Evolutionary conservation across 1,140 invertebrate genomes (phyloP), one percentile per base, ranked within the genome.

Genomic region (Penaeus vannamei): DNA sequence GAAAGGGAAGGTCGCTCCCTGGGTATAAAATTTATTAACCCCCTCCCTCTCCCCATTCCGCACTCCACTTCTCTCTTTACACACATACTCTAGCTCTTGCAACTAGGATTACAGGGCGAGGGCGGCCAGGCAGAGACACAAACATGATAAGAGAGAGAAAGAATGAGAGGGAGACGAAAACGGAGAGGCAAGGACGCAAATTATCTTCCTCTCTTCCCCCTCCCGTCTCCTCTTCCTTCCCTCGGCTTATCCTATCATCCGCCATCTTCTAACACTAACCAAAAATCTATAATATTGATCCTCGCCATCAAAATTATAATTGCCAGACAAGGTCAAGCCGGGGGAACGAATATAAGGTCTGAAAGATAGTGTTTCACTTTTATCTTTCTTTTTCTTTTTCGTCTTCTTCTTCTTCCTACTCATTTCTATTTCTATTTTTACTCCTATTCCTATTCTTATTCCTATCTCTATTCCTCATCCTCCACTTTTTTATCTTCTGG

Each of bases 51-150:
- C 64, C 60, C 66, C 64, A 42, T 86, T 59, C 60, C 53, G 53
- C 84, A 42, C 69, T 86, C 84, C 60, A 59, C 64, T 62, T 69
- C 64, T 69, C 83, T 69, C 83, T 69, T 62, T 69, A 81, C 79
- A 81, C 79, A 79, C 61, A 82, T 82, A 82, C 61, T 60, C 61
- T 59, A 60, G 32, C 61, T 60, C 61, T 60, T 82, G 61, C 61
- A 82, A 53, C 53, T 53, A 53, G 53, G 53, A 53, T 53, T 61
- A 82, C 32, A 82, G 29, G 32, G 22, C 59, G 22, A 82, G 17
- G 53, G 53, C 53, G 17, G 53, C 53, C 53, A 53, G 53, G 53
- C 10, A 72, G 66, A 72, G 66, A 72, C 14, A 72, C n/a, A 72
- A 22, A 72, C n/a, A 72, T 14, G 32, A 32, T 26, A 32, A 72